These are phyloP conservation scores for Biston stratarius DNA, from an alignment of 2,888 invertebrate genomes.

Conservation along the genomic window DNA sequence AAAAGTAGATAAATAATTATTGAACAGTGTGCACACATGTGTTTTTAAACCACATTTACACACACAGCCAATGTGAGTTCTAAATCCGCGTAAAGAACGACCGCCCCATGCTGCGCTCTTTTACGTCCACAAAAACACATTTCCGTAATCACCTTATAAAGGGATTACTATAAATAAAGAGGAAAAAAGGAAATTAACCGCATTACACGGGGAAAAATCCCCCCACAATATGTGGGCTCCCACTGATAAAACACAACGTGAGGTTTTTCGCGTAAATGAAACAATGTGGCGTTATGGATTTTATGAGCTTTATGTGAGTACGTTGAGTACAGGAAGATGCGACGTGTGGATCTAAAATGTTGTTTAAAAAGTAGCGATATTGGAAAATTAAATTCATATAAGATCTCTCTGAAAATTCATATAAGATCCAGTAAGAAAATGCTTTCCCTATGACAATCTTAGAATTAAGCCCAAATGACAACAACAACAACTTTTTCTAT, in stretches of 20 bases:
- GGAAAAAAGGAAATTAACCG: constrained; percentile 86
- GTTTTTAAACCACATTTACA: not conserved
- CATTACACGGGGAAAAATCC: constrained; percentile 83
- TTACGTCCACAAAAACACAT: constrained; percentile 86
- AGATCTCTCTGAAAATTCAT: not conserved
- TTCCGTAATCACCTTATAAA: constrained; percentile 87
- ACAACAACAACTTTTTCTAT: no score
- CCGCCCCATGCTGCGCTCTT: constrained; percentile 82
- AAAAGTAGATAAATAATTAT: not conserved
- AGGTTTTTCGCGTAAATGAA: constrained; percentile 80
- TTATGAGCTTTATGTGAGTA: constrained; percentile 53
- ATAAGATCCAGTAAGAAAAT: no score
- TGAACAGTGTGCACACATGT: not conserved
- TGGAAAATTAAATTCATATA: not conserved
- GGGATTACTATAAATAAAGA: constrained; percentile 87
- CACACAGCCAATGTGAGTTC: constrained; percentile 48
- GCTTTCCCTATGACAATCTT: not conserved
- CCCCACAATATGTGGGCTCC: constrained; percentile 84
- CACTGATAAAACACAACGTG: constrained; percentile 82
- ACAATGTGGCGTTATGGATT: constrained; percentile 76
- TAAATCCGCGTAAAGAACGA: constrained; percentile 63
- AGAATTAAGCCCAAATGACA: no score
- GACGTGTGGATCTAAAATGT: constrained; percentile 10
- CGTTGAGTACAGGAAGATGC: constrained; percentile 6
- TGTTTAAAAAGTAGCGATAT: constrained; percentile 10